phyloP scores from a whole-genome alignment of 2,113 vertebrate genomes.

The Oostethus manadensis region DNA sequence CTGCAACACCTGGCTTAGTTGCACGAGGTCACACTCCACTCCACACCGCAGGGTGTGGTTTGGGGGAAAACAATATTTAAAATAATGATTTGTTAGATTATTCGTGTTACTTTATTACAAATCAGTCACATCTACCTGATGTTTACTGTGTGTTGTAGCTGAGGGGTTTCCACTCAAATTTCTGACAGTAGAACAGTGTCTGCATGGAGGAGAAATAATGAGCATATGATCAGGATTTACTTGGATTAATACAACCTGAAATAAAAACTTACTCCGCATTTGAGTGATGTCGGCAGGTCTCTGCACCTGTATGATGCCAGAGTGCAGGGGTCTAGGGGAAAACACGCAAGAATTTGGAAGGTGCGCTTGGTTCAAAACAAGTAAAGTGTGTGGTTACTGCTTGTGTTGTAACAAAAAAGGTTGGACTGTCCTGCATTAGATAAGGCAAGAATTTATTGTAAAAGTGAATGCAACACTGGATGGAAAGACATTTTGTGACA shows the following conservation, averaged over 20 bases:
- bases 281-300: conserved; percentile 49
- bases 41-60: no score
- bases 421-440: no score
- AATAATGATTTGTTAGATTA: background rate
- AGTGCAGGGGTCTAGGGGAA: conserved; percentile 65
- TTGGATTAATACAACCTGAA: no score
- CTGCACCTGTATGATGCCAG: conserved; percentile 69
- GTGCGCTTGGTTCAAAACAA: background rate
- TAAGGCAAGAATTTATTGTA: no score
- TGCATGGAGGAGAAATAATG: conserved; percentile 23
- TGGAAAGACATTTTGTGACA: no score
- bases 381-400: no score
- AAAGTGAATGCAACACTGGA: no score
- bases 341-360: background rate
- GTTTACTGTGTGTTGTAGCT: conserved; percentile 21
- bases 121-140: conserved; percentile 8
- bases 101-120: background rate
- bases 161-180: conserved; percentile 52
- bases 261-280: conserved; percentile 73
- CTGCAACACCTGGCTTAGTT: background rate
- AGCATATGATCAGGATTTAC: no score
- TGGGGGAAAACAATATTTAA: conserved; percentile 5
- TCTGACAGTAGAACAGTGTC: conserved; percentile 70
- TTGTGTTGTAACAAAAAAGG: no score
- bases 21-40: background rate